Evolutionary conservation across 1,140 invertebrate species (phyloP).

Genomic region (Aphelenchoides besseyi): DNA sequence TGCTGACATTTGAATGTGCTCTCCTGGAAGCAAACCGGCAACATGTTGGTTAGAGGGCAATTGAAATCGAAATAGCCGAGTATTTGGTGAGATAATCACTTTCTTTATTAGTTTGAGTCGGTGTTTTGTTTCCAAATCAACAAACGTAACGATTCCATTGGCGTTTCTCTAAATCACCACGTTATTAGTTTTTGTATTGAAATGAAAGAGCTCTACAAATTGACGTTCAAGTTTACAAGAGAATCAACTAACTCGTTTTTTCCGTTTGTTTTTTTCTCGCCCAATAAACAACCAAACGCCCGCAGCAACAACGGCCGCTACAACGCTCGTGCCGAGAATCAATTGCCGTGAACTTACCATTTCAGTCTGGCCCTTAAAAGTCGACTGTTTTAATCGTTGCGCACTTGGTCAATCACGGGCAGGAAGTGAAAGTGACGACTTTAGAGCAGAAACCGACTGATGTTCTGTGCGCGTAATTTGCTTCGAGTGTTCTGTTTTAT

Average conservation of each 20-base stretch:
- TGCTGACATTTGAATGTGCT: background rate
- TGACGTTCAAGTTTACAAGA: background rate
- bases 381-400: too few species aligned
- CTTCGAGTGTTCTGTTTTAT: too few species aligned
- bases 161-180: slow-evolving; percentile 6
- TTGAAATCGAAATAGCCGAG: slow-evolving; percentile 65
- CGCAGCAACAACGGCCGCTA: background rate
- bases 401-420: too few species aligned
- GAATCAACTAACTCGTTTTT: background rate
- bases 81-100: slow-evolving; percentile 39
- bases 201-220: background rate
- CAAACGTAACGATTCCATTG: slow-evolving; percentile 66
- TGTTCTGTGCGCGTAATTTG: too few species aligned
- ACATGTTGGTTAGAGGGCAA: slow-evolving; percentile 85
- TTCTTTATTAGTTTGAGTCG: slow-evolving; percentile 81
- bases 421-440: too few species aligned
- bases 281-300: background rate
- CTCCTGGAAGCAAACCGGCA: slow-evolving; percentile 73
- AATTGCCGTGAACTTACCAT: slow-evolving; percentile 1
- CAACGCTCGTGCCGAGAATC: background rate
- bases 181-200: background rate
- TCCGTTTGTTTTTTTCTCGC: background rate
- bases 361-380: too few species aligned
- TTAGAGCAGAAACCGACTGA: too few species aligned
- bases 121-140: slow-evolving; percentile 82